phyloP scores from a whole-genome alignment of 2,113 vertebrate genomes.

The Leptocoma aspasia region DNA sequence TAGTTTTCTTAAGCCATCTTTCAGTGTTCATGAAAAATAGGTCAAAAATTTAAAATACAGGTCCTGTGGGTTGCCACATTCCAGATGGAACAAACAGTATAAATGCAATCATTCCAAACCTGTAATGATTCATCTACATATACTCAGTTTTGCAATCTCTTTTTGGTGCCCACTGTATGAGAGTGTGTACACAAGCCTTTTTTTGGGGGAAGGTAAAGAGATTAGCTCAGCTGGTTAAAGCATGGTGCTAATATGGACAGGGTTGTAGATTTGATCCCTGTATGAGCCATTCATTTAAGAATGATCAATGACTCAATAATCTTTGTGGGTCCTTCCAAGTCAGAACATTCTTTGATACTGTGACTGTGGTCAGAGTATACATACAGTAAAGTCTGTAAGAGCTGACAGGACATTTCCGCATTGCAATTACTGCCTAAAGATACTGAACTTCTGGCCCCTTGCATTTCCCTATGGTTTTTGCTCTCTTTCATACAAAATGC shows the following conservation, averaged over 20 bases:
- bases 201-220: not conserved
- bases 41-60: accelerated
- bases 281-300: not conserved
- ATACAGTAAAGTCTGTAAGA: not conserved
- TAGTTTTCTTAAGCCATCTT: not conserved
- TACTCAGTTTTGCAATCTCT: not conserved
- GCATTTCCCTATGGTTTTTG: not conserved
- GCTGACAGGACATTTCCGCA: not conserved
- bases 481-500: not conserved
- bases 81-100: not conserved
- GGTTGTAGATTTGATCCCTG: not conserved
- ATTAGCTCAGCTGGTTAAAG: not conserved
- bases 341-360: not conserved
- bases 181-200: accelerated
- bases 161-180: not conserved
- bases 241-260: not conserved
- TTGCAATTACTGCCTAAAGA: not conserved
- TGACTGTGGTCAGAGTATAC: not conserved
- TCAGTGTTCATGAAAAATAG: not conserved
- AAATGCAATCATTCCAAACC: not conserved
- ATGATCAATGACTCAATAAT: not conserved
- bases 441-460: not conserved
- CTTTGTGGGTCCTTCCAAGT: not conserved
- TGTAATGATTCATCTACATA: not conserved
- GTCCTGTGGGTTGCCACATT: not conserved